A percentile compares a stretch with the other conserved stretches of the same genome.
phyloP scores from a whole-genome alignment of 2,113 vertebrate genomes.

The Caretta caretta region DNA sequence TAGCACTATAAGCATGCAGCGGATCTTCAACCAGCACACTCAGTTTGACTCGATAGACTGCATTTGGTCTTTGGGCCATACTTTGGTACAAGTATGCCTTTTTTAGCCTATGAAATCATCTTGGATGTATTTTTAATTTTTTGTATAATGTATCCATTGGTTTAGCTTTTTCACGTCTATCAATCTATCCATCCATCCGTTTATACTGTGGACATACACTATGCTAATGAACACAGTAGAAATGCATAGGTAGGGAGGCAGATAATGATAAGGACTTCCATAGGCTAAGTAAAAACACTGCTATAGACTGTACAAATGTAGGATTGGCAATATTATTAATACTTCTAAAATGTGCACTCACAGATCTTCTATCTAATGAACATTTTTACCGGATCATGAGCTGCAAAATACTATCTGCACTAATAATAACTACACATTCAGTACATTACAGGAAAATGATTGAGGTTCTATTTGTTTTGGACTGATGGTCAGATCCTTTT shows the following conservation, averaged over 20 bases:
- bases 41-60: not conserved
- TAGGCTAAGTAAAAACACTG: not conserved
- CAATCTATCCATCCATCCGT: not conserved
- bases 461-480: not conserved
- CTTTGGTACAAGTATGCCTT: not conserved
- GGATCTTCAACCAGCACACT: not conserved
- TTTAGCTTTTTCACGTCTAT: slow-evolving; percentile 14
- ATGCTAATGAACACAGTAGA: not conserved
- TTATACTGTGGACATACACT: not conserved
- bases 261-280: not conserved
- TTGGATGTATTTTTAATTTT: not conserved
- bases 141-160: not conserved
- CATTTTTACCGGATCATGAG: not conserved
- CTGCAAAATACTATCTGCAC: not conserved
- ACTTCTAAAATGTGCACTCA: not conserved
- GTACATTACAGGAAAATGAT: not conserved
- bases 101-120: not conserved
- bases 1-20: not conserved
- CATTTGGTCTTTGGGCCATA: not conserved
- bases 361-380: not conserved
- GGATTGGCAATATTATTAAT: not conserved
- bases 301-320: not conserved
- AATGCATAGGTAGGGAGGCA: not conserved
- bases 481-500: not conserved
- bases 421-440: not conserved